Evolutionary conservation across 2,888 invertebrate genomes (phyloP).

Genomic region (Apamea epomidion): DNA sequence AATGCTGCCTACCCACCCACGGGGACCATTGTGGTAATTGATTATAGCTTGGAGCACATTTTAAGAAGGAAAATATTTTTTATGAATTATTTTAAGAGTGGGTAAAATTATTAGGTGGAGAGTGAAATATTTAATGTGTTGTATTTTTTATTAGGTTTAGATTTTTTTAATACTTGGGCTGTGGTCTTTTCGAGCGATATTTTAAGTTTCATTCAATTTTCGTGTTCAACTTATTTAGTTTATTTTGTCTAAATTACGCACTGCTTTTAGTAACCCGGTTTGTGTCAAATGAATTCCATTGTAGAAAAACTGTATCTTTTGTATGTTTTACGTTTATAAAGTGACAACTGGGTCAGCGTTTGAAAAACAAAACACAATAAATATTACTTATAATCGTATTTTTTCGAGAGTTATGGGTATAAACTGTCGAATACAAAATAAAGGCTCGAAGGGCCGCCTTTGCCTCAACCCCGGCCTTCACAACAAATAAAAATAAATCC

Average conservation of each 20-base stretch:
- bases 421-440: conserved; percentile 60
- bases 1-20: conserved; percentile 46
- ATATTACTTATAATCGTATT: conserved; percentile 62
- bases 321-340: not conserved
- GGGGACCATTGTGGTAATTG: conserved; percentile 34
- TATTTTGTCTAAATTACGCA: not conserved
- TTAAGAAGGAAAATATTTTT: conserved; percentile 6
- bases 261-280: not conserved
- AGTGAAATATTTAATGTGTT: not conserved
- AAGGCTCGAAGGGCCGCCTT: conserved; percentile 43
- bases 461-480: conserved; percentile 56
- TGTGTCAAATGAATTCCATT: not conserved
- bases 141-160: not conserved
- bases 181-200: too few relatives aligned
- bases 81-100: conserved; percentile 3
- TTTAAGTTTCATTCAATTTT: not conserved
- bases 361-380: conserved; percentile 52
- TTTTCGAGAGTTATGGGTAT: conserved; percentile 62
- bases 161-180: not conserved
- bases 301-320: not conserved
- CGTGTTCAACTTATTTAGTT: not conserved
- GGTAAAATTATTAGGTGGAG: conserved; percentile 15
- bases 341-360: conserved; percentile 9
- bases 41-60: conserved; percentile 32
- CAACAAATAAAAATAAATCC: conserved; percentile 69